Percentiles rank a stretch among this genome's conserved stretches.
phyloP scores from a whole-genome alignment of 2,113 vertebrate genomes.

The Parus major region DNA sequence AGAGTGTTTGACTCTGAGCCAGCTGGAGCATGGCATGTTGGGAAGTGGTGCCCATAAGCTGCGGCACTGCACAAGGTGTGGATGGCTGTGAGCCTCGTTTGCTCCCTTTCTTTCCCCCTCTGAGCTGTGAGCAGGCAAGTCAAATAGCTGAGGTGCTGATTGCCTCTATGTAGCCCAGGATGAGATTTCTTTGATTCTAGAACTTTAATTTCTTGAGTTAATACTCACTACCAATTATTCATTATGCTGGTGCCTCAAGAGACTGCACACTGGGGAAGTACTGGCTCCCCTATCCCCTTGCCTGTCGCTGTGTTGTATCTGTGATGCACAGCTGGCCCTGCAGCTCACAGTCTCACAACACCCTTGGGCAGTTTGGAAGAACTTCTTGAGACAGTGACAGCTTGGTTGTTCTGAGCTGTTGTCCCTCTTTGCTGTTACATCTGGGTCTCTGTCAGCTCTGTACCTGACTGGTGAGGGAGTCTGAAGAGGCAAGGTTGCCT shows the following conservation, averaged over 20 bases:
- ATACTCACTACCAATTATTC: not conserved
- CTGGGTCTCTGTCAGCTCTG: not conserved
- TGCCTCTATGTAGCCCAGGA: not conserved
- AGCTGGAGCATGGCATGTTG: not conserved
- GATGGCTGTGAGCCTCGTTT: not conserved
- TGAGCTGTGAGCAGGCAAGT: not conserved
- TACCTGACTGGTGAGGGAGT: not conserved
- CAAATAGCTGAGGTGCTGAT: not conserved
- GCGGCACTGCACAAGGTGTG: not conserved
- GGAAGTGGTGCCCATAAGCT: constrained; percentile 6
- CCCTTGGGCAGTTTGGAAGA: not conserved
- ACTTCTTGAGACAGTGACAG: not conserved
- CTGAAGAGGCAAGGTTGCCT: not conserved
- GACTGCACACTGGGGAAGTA: not conserved
- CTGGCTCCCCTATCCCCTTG: not conserved
- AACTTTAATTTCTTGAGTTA: not conserved
- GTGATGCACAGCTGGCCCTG: not conserved
- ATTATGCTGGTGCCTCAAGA: not conserved
- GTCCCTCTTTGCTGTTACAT: not conserved
- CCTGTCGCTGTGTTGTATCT: not conserved
- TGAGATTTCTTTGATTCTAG: not conserved
- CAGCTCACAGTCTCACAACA: not conserved
- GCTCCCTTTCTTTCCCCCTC: constrained; percentile 1
- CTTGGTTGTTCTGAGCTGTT: not conserved
- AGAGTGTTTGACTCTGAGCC: constrained; percentile 23